A percentile compares a stretch with the other conserved stretches of the same genome.
phyloP scores from a whole-genome alignment of 1,140 invertebrate species.

The Leptinotarsa defecta region DNA sequence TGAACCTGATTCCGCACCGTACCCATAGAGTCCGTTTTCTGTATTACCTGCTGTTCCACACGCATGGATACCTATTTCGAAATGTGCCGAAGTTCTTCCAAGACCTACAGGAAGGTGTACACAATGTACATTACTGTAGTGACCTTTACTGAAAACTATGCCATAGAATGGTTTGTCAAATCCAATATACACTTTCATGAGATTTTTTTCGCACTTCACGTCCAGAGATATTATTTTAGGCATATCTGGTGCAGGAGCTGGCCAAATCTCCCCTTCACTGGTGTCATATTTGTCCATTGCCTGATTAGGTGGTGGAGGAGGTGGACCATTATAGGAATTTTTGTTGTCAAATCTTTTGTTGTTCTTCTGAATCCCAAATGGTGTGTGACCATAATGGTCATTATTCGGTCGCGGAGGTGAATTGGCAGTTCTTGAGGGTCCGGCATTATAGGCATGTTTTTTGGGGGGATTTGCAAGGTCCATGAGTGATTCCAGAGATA shows the following conservation, averaged over 20 bases:
- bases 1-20: constrained; percentile 81
- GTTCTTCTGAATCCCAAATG: constrained; percentile 45
- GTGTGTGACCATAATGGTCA: constrained; percentile 55
- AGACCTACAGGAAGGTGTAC: constrained; percentile 87
- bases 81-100: constrained; percentile 83
- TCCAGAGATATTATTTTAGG: constrained; percentile 89
- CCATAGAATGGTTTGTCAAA: constrained; percentile 95
- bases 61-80: constrained; percentile 87
- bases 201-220: constrained; percentile 92
- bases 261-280: constrained; percentile 72
- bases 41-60: constrained; percentile 91
- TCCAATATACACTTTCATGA: constrained; percentile 87
- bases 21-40: constrained; percentile 82
- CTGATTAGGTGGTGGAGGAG: constrained; percentile 62
- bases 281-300: constrained; percentile 64
- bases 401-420: constrained; percentile 19
- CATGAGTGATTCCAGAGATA: constrained; percentile 67
- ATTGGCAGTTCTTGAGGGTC: constrained; percentile 53
- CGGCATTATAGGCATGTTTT: constrained; percentile 60
- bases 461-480: constrained; percentile 62
- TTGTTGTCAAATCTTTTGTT: constrained; percentile 55
- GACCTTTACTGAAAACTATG: constrained; percentile 91
- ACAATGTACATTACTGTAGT: constrained; percentile 90
- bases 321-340: constrained; percentile 69
- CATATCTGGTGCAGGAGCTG: constrained; percentile 79